phyloP scores from a whole-genome alignment of 2,797 vertebrate genomes.

The Dromococcyx pavoninus region DNA sequence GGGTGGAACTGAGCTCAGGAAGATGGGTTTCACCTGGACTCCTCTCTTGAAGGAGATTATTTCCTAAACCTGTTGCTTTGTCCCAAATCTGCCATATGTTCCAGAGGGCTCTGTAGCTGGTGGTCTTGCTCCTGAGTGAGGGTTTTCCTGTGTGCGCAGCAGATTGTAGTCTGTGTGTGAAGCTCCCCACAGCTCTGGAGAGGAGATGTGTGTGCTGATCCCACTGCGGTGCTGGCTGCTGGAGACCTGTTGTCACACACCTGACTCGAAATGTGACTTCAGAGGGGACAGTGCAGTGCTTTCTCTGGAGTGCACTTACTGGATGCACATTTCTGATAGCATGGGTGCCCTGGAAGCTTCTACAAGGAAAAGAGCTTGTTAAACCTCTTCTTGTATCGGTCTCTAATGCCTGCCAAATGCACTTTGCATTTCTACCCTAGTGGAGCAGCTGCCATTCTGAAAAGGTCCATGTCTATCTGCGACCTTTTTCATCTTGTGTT shows the following conservation, averaged over 20 bases:
- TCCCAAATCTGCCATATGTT: not conserved
- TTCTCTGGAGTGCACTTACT: not conserved
- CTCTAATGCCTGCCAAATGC: not conserved
- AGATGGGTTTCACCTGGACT: not conserved
- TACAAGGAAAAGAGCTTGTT: not conserved
- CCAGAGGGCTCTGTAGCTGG: not conserved
- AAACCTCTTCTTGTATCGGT: not conserved
- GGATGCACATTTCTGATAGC: not conserved
- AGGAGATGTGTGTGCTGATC: not conserved
- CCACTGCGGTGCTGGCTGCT: not conserved
- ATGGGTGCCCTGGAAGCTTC: not conserved
- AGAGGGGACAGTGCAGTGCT: not conserved
- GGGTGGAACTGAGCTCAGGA: not conserved
- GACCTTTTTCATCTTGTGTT: not conserved
- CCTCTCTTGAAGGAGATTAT: not conserved
- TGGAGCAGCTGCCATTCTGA: slow-evolving; percentile 3
- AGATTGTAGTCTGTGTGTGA: not conserved
- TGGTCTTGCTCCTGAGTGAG: not conserved
- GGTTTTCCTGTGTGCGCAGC: slow-evolving; percentile 1
- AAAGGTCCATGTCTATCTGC: not conserved
- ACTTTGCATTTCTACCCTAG: not conserved
- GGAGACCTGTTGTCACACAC: not conserved
- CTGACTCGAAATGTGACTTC: slow-evolving; percentile 23
- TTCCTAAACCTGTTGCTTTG: slow-evolving; percentile 4
- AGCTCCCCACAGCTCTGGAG: not conserved